phyloP scores from a whole-genome alignment of 2,888 invertebrate genomes.

The Plutella xylostella region DNA sequence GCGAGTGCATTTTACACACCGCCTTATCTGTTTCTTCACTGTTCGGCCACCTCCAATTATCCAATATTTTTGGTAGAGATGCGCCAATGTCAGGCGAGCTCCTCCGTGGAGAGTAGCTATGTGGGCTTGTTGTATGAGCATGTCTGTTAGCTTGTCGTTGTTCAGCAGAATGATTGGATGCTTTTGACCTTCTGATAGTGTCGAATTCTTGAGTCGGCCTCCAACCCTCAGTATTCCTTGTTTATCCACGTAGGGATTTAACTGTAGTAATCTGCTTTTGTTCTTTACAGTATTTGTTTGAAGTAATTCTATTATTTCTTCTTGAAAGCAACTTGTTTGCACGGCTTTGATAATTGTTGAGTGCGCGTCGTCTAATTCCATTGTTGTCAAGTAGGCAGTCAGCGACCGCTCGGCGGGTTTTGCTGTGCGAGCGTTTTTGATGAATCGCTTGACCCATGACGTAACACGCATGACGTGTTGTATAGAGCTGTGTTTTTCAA shows the following conservation, averaged over 20 bases:
- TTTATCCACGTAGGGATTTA: conserved; percentile 2
- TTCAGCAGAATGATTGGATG: conserved; percentile 6
- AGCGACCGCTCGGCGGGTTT: background rate
- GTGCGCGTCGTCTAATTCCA: background rate
- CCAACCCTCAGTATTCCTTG: conserved; percentile 2
- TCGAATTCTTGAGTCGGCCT: background rate
- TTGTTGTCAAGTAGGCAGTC: background rate
- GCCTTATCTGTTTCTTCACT: conserved; percentile 9
- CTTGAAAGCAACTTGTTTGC: background rate
- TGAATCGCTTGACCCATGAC: background rate
- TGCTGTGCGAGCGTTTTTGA: background rate
- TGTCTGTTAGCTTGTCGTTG: background rate
- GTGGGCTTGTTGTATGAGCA: conserved; percentile 6
- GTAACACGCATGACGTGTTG: background rate
- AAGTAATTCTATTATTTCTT: background rate
- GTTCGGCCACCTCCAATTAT: background rate
- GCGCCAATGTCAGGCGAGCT: conserved; percentile 1
- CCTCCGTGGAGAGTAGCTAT: conserved; percentile 6
- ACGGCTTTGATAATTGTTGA: background rate
- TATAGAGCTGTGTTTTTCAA: background rate
- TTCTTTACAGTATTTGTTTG: background rate
- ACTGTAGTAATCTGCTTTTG: background rate
- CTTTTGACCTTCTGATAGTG: conserved; percentile 1
- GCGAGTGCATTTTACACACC: conserved; percentile 12
- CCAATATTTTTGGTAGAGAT: conserved; percentile 2